phyloP scores from a whole-genome alignment of 2,797 vertebrate species.

The Hipposideros larvatus region DNA sequence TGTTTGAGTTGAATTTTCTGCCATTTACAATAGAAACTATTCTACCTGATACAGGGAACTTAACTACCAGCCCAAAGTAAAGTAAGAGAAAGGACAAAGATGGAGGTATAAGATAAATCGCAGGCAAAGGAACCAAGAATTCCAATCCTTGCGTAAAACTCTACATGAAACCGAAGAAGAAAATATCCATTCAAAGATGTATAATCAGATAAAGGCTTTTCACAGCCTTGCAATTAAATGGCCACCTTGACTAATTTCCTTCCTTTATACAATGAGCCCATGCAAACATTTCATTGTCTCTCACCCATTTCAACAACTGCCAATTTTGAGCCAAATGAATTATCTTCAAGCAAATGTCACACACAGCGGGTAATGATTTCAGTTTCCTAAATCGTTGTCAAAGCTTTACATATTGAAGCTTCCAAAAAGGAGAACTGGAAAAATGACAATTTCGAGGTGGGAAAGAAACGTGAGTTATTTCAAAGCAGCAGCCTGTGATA shows the following conservation, averaged over 20 bases:
- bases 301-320: neutral
- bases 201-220: neutral
- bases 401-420: conserved; percentile 63
- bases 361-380: conserved; percentile 39
- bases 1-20: neutral
- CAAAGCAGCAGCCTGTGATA: conserved; percentile 29
- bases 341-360: conserved; percentile 58
- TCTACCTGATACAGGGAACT: neutral
- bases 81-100: neutral
- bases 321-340: conserved; percentile 45
- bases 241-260: conserved; percentile 48
- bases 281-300: neutral
- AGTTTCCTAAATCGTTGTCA: conserved; percentile 67
- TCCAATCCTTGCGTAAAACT: neutral
- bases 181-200: neutral
- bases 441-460: conserved; percentile 61
- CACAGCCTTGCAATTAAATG: neutral
- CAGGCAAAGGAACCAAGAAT: neutral
- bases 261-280: neutral
- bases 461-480: conserved; percentile 59
- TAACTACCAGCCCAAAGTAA: neutral
- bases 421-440: conserved; percentile 58
- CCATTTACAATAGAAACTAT: conserved; percentile 9
- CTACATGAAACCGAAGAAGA: neutral
- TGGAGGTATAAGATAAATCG: neutral